Evolutionary conservation across 2,113 vertebrate species (phyloP).

Genomic region (Grantiella picta): DNA sequence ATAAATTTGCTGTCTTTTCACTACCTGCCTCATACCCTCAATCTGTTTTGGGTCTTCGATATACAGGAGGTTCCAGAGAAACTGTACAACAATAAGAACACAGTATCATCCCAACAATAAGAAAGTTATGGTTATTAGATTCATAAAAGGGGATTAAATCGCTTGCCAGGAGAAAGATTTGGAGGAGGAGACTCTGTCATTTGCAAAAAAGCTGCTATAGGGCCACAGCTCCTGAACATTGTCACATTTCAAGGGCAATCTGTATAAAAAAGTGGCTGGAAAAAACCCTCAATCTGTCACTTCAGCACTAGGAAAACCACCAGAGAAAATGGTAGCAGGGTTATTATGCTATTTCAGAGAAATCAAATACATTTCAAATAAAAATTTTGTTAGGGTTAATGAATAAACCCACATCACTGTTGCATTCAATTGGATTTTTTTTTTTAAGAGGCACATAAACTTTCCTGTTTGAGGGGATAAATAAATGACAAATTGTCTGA

Average conservation of each 20-base stretch:
- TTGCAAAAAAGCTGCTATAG: background rate
- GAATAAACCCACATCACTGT: background rate
- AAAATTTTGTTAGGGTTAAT: background rate
- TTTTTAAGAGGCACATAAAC: background rate
- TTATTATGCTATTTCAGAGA: background rate
- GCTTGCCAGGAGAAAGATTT: background rate
- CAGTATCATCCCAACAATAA: background rate
- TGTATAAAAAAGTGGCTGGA: background rate
- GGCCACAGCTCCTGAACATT: background rate
- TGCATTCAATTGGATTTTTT: background rate
- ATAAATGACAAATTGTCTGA: conserved; percentile 34
- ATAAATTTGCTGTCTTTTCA: background rate
- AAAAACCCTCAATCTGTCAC: background rate
- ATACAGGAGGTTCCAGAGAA: background rate
- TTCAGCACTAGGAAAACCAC: background rate
- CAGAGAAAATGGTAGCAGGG: background rate
- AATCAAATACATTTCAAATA: background rate
- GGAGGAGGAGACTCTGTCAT: background rate
- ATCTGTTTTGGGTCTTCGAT: background rate
- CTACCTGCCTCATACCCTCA: background rate
- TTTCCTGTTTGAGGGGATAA: background rate
- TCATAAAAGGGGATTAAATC: background rate
- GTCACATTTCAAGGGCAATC: background rate
- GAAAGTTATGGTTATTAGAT: background rate
- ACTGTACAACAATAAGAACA: background rate